Percentiles rank a stretch among this genome's conserved stretches.
Evolutionary conservation across 1,140 invertebrate genomes (phyloP).

Genomic region (Neodiprion fabricii): DNA sequence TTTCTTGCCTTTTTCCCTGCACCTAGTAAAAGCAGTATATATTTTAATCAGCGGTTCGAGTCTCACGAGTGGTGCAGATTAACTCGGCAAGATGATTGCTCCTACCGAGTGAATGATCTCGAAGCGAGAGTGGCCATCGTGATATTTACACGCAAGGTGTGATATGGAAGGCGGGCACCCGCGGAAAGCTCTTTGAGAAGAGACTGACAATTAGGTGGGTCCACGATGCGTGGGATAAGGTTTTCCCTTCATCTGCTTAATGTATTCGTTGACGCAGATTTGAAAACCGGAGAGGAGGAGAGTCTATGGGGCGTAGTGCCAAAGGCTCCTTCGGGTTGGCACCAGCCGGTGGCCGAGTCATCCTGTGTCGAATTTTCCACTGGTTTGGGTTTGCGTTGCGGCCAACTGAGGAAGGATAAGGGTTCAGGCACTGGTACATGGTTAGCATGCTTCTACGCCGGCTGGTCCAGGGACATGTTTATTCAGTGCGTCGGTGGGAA

Average conservation of each 20-base stretch:
- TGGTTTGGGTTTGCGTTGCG: not conserved
- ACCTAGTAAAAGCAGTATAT: too few relatives aligned
- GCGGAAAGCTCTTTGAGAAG: too few relatives aligned
- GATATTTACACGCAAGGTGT: too few relatives aligned
- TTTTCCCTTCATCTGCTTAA: not conserved
- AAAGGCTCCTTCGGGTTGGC: conserved; percentile 1
- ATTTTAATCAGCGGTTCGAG: too few relatives aligned
- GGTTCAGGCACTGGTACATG: not conserved
- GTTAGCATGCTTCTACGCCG: not conserved
- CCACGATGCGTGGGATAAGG: too few relatives aligned
- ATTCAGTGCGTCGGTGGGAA: not conserved
- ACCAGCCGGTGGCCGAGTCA: not conserved
- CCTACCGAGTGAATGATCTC: too few relatives aligned
- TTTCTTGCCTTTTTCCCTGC: too few relatives aligned
- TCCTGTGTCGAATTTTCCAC: not conserved
- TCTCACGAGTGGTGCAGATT: too few relatives aligned
- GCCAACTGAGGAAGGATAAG: not conserved
- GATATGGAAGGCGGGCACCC: too few relatives aligned
- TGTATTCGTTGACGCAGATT: not conserved
- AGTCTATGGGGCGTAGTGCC: not conserved
- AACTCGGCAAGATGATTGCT: too few relatives aligned
- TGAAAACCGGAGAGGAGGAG: not conserved
- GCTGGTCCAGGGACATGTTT: not conserved
- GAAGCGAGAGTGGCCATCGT: too few relatives aligned
- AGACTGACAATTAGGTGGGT: too few relatives aligned